Conservation (phyloP, 2,888 invertebrate species). For the Hanleya hanleyi region DNA sequence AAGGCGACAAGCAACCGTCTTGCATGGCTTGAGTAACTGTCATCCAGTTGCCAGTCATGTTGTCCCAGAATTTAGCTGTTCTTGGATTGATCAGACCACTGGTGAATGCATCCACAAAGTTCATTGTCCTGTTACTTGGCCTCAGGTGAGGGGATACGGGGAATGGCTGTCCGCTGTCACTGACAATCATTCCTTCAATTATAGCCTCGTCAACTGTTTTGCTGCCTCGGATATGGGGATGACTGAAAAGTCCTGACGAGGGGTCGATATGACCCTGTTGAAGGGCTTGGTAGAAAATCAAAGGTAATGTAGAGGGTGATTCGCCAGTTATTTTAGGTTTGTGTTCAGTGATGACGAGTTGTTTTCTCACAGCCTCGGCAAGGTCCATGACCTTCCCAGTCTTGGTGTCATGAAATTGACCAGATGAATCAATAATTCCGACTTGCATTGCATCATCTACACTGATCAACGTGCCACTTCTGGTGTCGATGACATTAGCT, state of each 20-base stretch:
- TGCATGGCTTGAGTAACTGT: constrained; percentile 84
- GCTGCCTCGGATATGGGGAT: constrained; percentile 85
- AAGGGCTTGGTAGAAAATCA: constrained; percentile 82
- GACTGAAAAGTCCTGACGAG: constrained; percentile 78
- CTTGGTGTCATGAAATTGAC: constrained; percentile 86
- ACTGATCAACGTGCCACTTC: constrained; percentile 83
- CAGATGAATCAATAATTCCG: constrained; percentile 83
- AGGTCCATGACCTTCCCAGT: constrained; percentile 87
- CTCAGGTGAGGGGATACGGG: constrained; percentile 56
- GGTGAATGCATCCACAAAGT: constrained; percentile 81
- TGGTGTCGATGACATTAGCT: constrained; percentile 81
- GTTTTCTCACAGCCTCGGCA: constrained; percentile 90
- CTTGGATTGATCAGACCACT: constrained; percentile 85
- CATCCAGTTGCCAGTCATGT: constrained; percentile 78
- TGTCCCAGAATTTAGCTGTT: constrained; percentile 82
- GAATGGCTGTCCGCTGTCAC: constrained; percentile 54
- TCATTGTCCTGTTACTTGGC: constrained; percentile 60
- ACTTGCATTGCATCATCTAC: constrained; percentile 88
- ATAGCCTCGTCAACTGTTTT: constrained; percentile 88
- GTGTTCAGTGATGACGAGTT: constrained; percentile 79
- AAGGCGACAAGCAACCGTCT: constrained; percentile 72
- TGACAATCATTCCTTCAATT: constrained; percentile 51
- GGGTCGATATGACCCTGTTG: constrained; percentile 81
- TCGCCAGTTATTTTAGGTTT: constrained; percentile 23
- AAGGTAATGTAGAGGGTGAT: constrained; percentile 74